Conservation (phyloP, 2,888 invertebrate genomes). For the Cantharis rufa region DNA sequence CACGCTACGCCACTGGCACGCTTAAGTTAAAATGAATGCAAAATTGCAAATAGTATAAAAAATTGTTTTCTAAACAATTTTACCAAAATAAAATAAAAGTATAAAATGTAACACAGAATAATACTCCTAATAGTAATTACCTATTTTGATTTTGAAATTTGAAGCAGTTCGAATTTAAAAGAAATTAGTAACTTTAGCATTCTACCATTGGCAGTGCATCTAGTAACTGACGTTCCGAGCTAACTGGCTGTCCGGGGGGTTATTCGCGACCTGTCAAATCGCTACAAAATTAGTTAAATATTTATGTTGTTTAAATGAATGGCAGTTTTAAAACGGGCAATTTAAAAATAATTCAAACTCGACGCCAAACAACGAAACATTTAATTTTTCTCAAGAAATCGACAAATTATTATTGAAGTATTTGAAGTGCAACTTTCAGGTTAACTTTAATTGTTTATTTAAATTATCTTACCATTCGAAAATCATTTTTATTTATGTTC, state of each 20-base stretch:
- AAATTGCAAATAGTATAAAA: no score
- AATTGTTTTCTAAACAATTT: no score
- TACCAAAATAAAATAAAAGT: no score
- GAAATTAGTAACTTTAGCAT: not conserved
- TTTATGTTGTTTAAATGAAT: not conserved
- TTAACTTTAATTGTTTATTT: not conserved
- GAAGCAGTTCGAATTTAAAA: not conserved
- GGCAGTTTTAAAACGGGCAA: not conserved
- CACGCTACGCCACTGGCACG: no score
- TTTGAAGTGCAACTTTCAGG: not conserved
- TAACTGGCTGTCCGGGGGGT: not conserved
- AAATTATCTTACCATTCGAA: not conserved
- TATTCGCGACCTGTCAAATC: not conserved
- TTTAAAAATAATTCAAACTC: not conserved
- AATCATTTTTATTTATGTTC: not conserved
- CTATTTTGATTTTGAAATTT: not conserved
- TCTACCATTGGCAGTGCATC: not conserved
- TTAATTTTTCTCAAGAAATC: not conserved
- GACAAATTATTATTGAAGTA: not conserved
- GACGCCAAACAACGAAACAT: not conserved
- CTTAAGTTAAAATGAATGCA: no score
- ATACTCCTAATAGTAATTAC: not conserved
- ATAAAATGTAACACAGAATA: not conserved
- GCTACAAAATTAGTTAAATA: not conserved
- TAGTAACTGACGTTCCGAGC: not conserved